These are phyloP conservation scores for Sitobion miscanthi DNA, from an alignment of 1,140 invertebrate species.

Conservation along the genomic window DNA sequence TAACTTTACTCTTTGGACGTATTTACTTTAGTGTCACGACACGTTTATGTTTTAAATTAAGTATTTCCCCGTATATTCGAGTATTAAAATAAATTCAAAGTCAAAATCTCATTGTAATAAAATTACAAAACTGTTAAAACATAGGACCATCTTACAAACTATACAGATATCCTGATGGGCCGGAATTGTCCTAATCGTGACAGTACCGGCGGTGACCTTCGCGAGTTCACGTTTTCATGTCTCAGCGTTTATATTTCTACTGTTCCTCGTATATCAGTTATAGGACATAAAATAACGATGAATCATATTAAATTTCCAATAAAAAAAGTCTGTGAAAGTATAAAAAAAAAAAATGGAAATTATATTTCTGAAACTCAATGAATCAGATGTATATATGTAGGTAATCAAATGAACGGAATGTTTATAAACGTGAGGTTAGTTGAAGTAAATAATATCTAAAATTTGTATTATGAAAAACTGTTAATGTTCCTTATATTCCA, in stretches of 20 bases:
- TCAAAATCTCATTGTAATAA: not conserved
- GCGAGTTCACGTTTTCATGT: not conserved
- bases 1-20: not conserved
- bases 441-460: not conserved
- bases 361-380: not conserved
- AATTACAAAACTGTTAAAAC: not conserved
- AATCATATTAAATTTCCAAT: not conserved
- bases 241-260: not conserved
- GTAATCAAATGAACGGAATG: not conserved
- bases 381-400: not conserved
- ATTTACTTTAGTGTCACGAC: not conserved
- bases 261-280: not conserved
- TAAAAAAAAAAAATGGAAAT: not conserved
- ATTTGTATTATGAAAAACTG: not conserved
- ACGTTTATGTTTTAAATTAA: not conserved
- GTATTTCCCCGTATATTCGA: not conserved
- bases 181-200: conserved; percentile 7
- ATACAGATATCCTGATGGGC: not conserved
- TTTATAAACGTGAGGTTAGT: not conserved
- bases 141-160: not conserved
- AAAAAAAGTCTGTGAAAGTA: conserved; percentile 42
- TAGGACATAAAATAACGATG: not conserved
- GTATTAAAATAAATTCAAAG: not conserved
- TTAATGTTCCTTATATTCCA: not conserved
- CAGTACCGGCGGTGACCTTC: not conserved